Evolutionary conservation across 1,140 invertebrate genomes (phyloP).

Genomic region (Batillaria attramentaria): DNA sequence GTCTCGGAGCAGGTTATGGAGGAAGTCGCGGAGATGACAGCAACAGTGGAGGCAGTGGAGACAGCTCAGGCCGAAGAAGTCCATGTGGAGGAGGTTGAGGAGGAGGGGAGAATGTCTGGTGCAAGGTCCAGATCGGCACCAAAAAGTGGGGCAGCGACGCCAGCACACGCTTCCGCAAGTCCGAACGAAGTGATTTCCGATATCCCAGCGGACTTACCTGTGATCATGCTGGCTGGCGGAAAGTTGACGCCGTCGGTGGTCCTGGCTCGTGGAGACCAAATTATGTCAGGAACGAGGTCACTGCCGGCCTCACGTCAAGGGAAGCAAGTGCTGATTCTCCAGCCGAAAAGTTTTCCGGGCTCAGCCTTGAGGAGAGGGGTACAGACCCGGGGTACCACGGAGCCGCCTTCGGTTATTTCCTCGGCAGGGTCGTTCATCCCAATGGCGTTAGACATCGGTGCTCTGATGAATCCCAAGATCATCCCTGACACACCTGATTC

Average conservation of each 20-base stretch:
- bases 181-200: background rate
- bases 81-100: background rate
- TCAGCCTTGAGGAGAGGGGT: background rate
- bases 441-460: slow-evolving; percentile 5
- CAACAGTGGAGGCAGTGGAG: background rate
- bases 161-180: background rate
- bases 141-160: too few species aligned
- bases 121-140: background rate
- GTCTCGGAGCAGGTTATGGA: slow-evolving; percentile 4
- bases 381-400: background rate
- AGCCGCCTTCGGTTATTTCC: background rate
- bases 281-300: background rate
- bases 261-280: background rate
- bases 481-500: background rate
- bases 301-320: background rate
- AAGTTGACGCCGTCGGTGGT: background rate
- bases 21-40: background rate
- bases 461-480: slow-evolving; percentile 16
- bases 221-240: slow-evolving; percentile 3
- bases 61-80: background rate
- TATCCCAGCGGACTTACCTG: background rate
- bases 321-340: slow-evolving; percentile 3
- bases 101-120: background rate
- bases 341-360: slow-evolving; percentile 1
- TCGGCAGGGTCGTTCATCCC: slow-evolving; percentile 6